Conservation (phyloP, 2,797 vertebrate genomes). For the Holocentrus rufus region DNA sequence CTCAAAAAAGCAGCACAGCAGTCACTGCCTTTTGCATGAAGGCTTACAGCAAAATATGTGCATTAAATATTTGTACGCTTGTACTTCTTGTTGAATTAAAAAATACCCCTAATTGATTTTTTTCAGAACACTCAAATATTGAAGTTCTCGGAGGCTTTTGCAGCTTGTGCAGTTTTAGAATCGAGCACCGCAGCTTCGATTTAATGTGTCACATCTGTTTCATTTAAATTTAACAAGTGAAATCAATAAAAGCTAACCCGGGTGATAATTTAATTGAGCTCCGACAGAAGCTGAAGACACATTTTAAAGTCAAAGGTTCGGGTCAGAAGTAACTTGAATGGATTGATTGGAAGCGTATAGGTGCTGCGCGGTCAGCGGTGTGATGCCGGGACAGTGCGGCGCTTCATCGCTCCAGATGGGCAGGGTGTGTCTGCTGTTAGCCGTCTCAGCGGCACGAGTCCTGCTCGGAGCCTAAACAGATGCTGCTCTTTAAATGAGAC, state of each 20-base stretch:
- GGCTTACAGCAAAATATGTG: constrained; percentile 11
- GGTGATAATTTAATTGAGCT: constrained; percentile 18
- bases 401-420: constrained; percentile 77
- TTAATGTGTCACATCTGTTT: constrained; percentile 20
- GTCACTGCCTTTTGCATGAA: constrained; percentile 18
- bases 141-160: constrained; percentile 34
- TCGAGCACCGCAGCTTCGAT: constrained; percentile 29
- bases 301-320: constrained; percentile 9
- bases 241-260: constrained; percentile 24
- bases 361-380: not conserved
- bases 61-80: not conserved
- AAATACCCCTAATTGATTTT: constrained; percentile 17
- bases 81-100: constrained; percentile 35
- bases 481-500: constrained; percentile 84
- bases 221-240: constrained; percentile 16
- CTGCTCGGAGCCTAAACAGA: constrained; percentile 77
- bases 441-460: constrained; percentile 60
- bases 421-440: constrained; percentile 64
- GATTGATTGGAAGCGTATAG: constrained; percentile 9
- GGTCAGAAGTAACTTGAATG: not conserved
- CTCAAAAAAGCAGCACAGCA: constrained; percentile 16
- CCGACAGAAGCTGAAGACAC: constrained; percentile 32
- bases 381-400: constrained; percentile 30
- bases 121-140: constrained; percentile 29
- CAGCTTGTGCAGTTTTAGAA: constrained; percentile 26